These are phyloP conservation scores for Dryocosmus kuriphilus DNA, from an alignment of 2,888 invertebrate genomes.

Conservation along the genomic window DNA sequence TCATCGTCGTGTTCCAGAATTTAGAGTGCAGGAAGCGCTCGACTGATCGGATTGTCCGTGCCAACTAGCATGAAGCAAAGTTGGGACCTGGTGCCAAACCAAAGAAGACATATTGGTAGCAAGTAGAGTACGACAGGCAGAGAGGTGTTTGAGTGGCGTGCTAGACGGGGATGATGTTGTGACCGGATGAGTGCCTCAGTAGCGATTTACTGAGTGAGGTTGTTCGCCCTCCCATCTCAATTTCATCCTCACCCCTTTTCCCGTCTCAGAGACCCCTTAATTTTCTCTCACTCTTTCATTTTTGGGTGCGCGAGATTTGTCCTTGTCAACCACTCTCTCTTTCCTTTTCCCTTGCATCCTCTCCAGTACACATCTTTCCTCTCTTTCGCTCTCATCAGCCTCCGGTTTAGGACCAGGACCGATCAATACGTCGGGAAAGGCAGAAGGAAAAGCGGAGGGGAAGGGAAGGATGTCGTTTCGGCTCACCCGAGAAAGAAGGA, in stretches of 20 bases:
- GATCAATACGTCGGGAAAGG: constrained; percentile 75
- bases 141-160: constrained; percentile 63
- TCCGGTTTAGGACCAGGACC: constrained; percentile 67
- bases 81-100: constrained; percentile 57
- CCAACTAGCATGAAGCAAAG: constrained; percentile 45
- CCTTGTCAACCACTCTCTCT: constrained; percentile 50
- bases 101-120: constrained; percentile 63
- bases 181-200: constrained; percentile 62
- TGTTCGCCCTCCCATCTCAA: constrained; percentile 51
- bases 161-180: constrained; percentile 65
- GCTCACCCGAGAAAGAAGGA: constrained; percentile 41
- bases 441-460: constrained; percentile 63
- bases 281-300: constrained; percentile 35
- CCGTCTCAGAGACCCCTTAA: constrained; percentile 40
- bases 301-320: constrained; percentile 32
- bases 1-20: not conserved
- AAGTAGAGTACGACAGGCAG: constrained; percentile 61
- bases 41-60: constrained; percentile 44
- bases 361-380: constrained; percentile 44
- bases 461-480: constrained; percentile 36
- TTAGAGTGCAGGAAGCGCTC: constrained; percentile 39
- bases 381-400: constrained; percentile 61
- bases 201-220: constrained; percentile 68
- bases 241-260: constrained; percentile 46
- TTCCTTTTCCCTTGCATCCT: constrained; percentile 4